Evolutionary conservation across 2,888 invertebrate species (phyloP).

Genomic region (Agapostemon virescens): DNA sequence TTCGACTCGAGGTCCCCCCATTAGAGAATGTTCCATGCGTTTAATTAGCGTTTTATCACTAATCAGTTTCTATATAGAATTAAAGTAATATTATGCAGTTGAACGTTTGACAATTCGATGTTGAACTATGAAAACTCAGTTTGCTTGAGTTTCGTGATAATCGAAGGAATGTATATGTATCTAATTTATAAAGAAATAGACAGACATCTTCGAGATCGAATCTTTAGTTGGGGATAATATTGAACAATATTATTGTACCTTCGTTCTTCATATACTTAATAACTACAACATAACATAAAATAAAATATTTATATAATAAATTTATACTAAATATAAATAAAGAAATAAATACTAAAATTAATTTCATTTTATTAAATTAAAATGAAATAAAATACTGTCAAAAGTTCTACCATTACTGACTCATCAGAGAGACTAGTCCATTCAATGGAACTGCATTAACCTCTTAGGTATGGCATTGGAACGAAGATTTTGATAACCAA

Average conservation of each 20-base stretch:
- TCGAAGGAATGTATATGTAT: neutral
- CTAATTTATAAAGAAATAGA: neutral
- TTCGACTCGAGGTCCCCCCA: too few relatives aligned
- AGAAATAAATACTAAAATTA: too few relatives aligned
- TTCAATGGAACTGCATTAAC: neutral
- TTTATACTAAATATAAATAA: too few relatives aligned
- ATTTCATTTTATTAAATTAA: too few relatives aligned
- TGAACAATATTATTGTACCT: neutral
- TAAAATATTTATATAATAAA: too few relatives aligned
- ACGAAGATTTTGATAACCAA: too few relatives aligned
- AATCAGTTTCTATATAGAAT: neutral
- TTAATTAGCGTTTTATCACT: neutral
- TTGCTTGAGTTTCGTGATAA: neutral
- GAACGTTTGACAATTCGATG: neutral
- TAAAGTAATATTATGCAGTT: too few relatives aligned
- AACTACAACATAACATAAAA: too few relatives aligned
- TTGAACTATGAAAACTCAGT: neutral
- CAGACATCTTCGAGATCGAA: neutral
- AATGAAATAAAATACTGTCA: neutral
- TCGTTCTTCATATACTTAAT: neutral
- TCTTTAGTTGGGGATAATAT: neutral
- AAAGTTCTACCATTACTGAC: constrained; percentile 26
- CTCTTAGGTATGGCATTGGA: too few relatives aligned
- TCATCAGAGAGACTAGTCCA: neutral
- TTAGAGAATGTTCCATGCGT: too few relatives aligned